Evolutionary conservation across 2,113 vertebrate genomes (phyloP).

Genomic region (Crotalus helleri): DNA sequence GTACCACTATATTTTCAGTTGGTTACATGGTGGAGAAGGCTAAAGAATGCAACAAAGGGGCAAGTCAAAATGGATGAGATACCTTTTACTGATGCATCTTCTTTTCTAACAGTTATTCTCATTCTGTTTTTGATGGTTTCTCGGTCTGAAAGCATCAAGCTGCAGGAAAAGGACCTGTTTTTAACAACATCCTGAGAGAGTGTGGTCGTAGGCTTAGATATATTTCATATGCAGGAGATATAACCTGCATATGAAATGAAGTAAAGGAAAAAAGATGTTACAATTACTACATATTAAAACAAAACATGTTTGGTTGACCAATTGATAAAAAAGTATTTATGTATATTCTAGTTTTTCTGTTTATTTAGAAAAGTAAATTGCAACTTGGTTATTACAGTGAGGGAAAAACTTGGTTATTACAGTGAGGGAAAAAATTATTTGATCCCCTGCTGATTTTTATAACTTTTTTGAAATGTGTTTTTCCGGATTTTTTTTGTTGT

Average conservation of each 20-base stretch:
- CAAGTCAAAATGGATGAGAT: neutral
- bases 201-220: neutral
- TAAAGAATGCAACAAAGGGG: neutral
- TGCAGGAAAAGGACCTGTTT: neutral
- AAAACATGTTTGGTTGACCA: neutral
- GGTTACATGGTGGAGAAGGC: neutral
- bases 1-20: neutral
- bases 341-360: neutral
- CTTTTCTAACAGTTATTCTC: neutral
- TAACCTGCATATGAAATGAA: neutral
- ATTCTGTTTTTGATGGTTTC: neutral
- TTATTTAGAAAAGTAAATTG: neutral
- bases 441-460: too few species aligned
- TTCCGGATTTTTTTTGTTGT: too few species aligned
- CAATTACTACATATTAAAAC: neutral
- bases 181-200: neutral
- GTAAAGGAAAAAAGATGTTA: neutral
- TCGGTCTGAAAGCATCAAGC: neutral
- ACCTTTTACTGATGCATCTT: neutral
- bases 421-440: too few species aligned
- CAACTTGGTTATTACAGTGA: neutral
- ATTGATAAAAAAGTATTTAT: neutral
- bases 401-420: neutral
- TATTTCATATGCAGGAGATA: neutral
- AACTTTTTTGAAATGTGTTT: too few species aligned